Evolutionary conservation across 2,797 vertebrate species (phyloP).

Genomic region (Staurois parvus): DNA sequence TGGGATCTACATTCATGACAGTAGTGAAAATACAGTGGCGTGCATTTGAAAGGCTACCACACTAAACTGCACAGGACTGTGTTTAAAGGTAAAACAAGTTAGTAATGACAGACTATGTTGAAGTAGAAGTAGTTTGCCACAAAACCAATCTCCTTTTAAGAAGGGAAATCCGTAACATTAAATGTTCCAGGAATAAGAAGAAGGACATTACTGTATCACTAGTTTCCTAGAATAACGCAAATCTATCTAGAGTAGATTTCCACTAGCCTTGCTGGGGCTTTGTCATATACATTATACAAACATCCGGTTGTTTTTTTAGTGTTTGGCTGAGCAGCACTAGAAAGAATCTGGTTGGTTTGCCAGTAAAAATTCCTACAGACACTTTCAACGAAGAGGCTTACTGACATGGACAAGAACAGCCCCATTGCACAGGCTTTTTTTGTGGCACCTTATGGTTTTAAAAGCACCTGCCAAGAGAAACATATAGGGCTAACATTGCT

Average conservation of each 20-base stretch:
- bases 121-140: constrained; percentile 35
- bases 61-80: constrained; percentile 9
- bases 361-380: no score
- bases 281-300: no score
- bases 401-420: no score
- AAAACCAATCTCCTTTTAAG: constrained; percentile 34
- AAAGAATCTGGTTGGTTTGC: no score
- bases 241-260: neutral
- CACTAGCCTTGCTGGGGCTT: no score
- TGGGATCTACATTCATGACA: constrained; percentile 3
- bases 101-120: constrained; percentile 41
- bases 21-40: constrained; percentile 31
- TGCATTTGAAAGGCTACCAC: constrained; percentile 5
- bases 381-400: no score
- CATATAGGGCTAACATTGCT: no score
- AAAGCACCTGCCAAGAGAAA: no score
- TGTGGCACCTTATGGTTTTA: no score
- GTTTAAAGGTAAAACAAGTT: constrained; percentile 38
- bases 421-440: no score
- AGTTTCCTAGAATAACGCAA: neutral
- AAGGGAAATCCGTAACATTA: constrained; percentile 38
- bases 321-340: no score
- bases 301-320: no score
- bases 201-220: neutral
- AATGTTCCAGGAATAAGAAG: constrained; percentile 17